phyloP scores from a whole-genome alignment of 2,113 vertebrate species.

The Cheirogaleus medius region DNA sequence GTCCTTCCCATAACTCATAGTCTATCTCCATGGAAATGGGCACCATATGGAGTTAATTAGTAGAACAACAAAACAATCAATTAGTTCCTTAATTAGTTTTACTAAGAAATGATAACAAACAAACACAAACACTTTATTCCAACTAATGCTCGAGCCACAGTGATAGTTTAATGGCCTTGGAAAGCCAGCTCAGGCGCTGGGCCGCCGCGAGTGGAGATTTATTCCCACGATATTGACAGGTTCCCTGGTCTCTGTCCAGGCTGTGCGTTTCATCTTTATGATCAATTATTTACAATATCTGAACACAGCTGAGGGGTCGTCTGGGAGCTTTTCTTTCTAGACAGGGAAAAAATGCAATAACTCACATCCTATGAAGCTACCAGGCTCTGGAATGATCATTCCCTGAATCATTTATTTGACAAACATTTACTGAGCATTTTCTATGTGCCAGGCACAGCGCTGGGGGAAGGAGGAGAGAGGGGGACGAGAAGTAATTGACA shows the following conservation, averaged over 20 bases:
- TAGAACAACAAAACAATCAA: slow-evolving; percentile 90
- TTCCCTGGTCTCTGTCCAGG: slow-evolving; percentile 81
- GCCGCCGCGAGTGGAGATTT: slow-evolving; percentile 77
- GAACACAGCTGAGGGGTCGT: slow-evolving; percentile 75
- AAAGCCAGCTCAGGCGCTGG: slow-evolving; percentile 75
- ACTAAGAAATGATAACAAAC: slow-evolving; percentile 89
- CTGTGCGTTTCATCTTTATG: slow-evolving; percentile 82
- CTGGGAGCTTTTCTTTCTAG: slow-evolving; percentile 80
- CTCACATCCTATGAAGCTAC: slow-evolving; percentile 67
- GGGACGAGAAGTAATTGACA: not conserved
- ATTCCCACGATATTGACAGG: slow-evolving; percentile 80
- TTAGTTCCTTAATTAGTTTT: slow-evolving; percentile 91
- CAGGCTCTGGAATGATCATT: slow-evolving; percentile 62
- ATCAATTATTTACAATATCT: slow-evolving; percentile 87
- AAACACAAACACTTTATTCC: slow-evolving; percentile 88
- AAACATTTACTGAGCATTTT: slow-evolving; percentile 69
- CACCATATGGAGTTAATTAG: slow-evolving; percentile 91
- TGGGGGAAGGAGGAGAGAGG: not conserved
- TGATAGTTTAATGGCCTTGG: slow-evolving; percentile 83
- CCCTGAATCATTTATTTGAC: slow-evolving; percentile 74
- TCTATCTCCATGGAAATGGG: slow-evolving; percentile 88
- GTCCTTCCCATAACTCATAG: slow-evolving; percentile 87
- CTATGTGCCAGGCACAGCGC: not conserved
- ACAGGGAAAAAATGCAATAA: slow-evolving; percentile 46
- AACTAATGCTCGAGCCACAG: slow-evolving; percentile 81